Evolutionary conservation across 2,113 vertebrate genomes (phyloP), one percentile per base, ranked within the genome.

Genomic region (Bufo bufo): DNA sequence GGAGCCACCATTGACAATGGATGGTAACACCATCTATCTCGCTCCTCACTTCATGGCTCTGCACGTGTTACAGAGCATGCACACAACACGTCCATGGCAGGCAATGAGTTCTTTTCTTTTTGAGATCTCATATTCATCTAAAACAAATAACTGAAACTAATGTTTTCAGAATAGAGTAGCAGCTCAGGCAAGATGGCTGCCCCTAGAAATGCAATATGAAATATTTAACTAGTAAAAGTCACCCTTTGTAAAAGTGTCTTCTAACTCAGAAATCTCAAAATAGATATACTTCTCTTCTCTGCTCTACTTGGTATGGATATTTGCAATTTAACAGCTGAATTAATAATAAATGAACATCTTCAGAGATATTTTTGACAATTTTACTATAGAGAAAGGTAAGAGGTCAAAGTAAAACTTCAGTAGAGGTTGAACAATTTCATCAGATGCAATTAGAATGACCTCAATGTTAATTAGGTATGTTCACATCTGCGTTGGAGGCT

Each of bases 321-420:
- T 11, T 66, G 81, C 69, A 9, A 66, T 8, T 52, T 66, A 69
- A n/a, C 59, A 82, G 65, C 47, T 52, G n/a, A 11, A 69, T 83
- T 12, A 83, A 83, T 83, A 83, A 69, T 83, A 83, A 52, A 83
- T 83, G 61, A 47, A 20, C 4, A 23, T 19, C 66, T 66, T 63
- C 61, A 50, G 47, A 83, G 69, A 83, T 69, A 14, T 33, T 52
- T 83, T 83, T 19, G 16, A n/a, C 19, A 49, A 52, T 83, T 63
- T 83, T 69, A 19, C 71, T 47, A 45, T 17, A 83, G 45, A 66
- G 12, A 13, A 69, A 83, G 47, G 12, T 45, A 49, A 19, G 43
- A 65, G 45, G 58, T 82, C 59, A 82, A 50, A 65, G 43, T 19
- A 45, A 63, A 61, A 82, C 47, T 19, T 61, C 13, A 63, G 4